A percentile compares a stretch with the other conserved stretches of the same genome.
Evolutionary conservation across 2,888 invertebrate species (phyloP).

Genomic region (Noctuana brunneofusca): DNA sequence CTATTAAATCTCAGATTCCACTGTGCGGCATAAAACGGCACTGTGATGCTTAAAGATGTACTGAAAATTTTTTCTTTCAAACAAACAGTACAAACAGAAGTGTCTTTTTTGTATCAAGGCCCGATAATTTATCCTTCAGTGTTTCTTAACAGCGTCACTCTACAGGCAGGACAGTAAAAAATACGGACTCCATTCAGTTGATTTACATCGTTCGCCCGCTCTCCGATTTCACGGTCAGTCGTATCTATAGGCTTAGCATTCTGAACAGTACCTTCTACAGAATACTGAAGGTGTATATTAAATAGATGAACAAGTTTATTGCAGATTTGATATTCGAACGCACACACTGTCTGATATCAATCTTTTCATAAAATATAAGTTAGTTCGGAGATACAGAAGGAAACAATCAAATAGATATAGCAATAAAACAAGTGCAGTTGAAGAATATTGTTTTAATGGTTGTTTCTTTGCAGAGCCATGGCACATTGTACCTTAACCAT

Average conservation of each 20-base stretch:
- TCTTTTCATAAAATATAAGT: neutral
- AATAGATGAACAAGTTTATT: constrained; percentile 18
- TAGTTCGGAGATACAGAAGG: too few relatives aligned
- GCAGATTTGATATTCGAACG: constrained; percentile 12
- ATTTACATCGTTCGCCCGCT: constrained; percentile 57
- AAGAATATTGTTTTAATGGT: too few relatives aligned
- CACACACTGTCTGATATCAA: neutral
- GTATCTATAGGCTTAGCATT: too few relatives aligned
- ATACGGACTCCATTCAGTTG: constrained; percentile 54
- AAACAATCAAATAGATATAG: too few relatives aligned
- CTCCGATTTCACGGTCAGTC: constrained; percentile 55
- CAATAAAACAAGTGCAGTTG: too few relatives aligned
- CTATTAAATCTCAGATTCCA: too few relatives aligned
- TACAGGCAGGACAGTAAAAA: constrained; percentile 55
- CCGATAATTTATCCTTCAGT: constrained; percentile 4
- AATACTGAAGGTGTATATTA: constrained; percentile 8
- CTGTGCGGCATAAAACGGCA: too few relatives aligned
- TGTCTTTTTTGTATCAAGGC: constrained; percentile 1
- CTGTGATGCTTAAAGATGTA: too few relatives aligned
- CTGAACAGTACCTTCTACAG: constrained; percentile 10
- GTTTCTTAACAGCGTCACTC: constrained; percentile 41
- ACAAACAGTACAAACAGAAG: too few relatives aligned
- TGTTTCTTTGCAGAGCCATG: too few relatives aligned
- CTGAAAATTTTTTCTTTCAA: too few relatives aligned
- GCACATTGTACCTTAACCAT: too few relatives aligned